Evolutionary conservation across 2,888 invertebrate species (phyloP).

Genomic region (Nomada lathburiana): DNA sequence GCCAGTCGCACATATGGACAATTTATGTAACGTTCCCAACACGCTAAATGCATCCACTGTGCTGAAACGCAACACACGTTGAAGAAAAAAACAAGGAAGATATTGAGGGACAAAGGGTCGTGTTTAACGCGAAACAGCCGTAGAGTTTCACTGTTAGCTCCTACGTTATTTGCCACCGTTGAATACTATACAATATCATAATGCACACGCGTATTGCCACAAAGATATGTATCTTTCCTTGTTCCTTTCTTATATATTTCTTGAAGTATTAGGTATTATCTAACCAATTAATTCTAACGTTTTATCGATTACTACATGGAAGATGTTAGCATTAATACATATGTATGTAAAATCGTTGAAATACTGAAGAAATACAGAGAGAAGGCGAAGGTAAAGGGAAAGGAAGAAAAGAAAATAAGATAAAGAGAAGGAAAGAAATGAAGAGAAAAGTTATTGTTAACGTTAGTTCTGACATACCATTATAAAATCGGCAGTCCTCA

Average conservation of each 20-base stretch:
- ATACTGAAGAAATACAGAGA: background rate
- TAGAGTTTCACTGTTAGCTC: background rate
- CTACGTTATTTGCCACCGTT: background rate
- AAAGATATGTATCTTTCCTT: constrained; percentile 5
- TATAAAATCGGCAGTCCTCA: background rate
- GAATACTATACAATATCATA: constrained; percentile 9
- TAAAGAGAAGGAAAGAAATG: background rate
- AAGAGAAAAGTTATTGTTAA: background rate
- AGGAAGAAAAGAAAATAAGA: background rate
- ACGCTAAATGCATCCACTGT: background rate
- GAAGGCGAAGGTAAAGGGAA: background rate
- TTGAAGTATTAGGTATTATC: background rate
- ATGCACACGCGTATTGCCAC: constrained; percentile 43
- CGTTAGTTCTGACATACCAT: background rate
- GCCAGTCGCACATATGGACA: background rate
- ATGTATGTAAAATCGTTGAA: background rate
- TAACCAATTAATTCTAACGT: background rate
- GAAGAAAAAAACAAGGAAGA: background rate
- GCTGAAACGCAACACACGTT: background rate
- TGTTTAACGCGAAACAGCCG: background rate
- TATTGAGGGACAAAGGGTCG: background rate
- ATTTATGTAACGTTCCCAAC: background rate
- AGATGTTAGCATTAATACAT: background rate
- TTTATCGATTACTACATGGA: background rate
- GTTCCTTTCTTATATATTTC: background rate